These are phyloP conservation scores for Aepyceros melampus DNA, from an alignment of 2,113 vertebrate species.

Conservation along the genomic window DNA sequence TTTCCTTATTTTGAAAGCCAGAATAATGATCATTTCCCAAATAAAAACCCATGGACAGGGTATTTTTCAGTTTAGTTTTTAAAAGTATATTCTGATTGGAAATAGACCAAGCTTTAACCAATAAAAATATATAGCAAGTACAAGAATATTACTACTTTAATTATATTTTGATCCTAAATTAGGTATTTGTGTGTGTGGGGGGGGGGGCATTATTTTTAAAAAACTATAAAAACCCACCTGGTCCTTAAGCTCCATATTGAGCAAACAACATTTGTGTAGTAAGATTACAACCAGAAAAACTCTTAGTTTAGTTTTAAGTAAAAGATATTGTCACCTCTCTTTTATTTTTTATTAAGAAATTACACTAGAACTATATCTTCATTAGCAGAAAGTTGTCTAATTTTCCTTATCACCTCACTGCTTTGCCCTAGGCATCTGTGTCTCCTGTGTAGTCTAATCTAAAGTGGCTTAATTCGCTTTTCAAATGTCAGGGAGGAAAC, in stretches of 20 bases:
- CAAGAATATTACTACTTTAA: neutral
- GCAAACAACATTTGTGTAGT: neutral
- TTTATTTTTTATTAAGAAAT: neutral
- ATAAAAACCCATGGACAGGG: neutral
- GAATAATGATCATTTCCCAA: neutral
- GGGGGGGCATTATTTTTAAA: neutral
- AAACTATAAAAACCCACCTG: neutral
- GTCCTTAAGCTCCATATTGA: neutral
- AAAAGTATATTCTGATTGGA: neutral
- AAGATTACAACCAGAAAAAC: neutral
- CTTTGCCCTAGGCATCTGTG: neutral
- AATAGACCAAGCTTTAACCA: neutral
- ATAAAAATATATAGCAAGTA: neutral
- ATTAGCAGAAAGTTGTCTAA: neutral
- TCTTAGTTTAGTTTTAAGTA: neutral
- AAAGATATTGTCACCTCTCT: neutral
- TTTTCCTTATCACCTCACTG: neutral
- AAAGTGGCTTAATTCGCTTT: neutral
- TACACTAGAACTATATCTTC: neutral
- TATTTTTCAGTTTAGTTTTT: neutral
- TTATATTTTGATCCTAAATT: neutral
- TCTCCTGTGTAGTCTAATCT: neutral
- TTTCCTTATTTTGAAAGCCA: neutral
- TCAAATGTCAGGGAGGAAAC: neutral
- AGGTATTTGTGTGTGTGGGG: neutral